phyloP scores from a whole-genome alignment of 1,140 invertebrate genomes.

The Megathymus violae region DNA sequence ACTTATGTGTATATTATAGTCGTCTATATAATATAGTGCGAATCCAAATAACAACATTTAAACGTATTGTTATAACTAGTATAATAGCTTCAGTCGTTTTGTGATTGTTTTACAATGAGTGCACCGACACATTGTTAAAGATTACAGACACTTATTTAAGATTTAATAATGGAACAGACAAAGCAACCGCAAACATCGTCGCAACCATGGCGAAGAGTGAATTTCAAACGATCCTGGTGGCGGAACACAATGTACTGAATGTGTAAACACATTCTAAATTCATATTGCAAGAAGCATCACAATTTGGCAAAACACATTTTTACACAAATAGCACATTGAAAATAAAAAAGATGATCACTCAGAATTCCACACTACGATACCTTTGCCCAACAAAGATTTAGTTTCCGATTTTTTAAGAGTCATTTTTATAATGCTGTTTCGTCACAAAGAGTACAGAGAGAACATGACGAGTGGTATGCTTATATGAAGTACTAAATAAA shows the following conservation, averaged over 20 bases:
- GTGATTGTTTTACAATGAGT: too few species aligned
- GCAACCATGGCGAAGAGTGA: too few species aligned
- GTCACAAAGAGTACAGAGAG: slow-evolving; percentile 7
- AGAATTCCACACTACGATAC: slow-evolving; percentile 20
- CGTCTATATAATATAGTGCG: too few species aligned
- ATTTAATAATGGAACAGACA: too few species aligned
- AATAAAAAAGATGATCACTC: slow-evolving; percentile 34
- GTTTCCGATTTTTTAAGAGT: slow-evolving; percentile 53
- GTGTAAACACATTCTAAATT: slow-evolving; percentile 16
- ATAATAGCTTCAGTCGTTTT: too few species aligned
- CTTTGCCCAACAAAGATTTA: slow-evolving; percentile 38
- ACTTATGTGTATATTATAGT: too few species aligned
- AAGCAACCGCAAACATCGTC: background rate
- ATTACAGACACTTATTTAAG: too few species aligned
- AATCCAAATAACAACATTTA: too few species aligned
- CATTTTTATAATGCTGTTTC: slow-evolving; percentile 42
- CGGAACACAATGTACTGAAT: slow-evolving; percentile 17
- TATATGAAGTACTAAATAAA: slow-evolving; percentile 60
- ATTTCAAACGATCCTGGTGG: too few species aligned
- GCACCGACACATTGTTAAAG: too few species aligned
- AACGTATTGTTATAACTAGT: too few species aligned
- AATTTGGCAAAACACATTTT: slow-evolving; percentile 18
- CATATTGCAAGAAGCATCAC: slow-evolving; percentile 20
- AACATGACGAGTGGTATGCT: slow-evolving; percentile 38
- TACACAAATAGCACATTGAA: slow-evolving; percentile 8